A percentile compares a stretch with the other conserved stretches of the same genome.
Conservation (phyloP, 2,888 invertebrate species). For the Pecten maximus region DNA sequence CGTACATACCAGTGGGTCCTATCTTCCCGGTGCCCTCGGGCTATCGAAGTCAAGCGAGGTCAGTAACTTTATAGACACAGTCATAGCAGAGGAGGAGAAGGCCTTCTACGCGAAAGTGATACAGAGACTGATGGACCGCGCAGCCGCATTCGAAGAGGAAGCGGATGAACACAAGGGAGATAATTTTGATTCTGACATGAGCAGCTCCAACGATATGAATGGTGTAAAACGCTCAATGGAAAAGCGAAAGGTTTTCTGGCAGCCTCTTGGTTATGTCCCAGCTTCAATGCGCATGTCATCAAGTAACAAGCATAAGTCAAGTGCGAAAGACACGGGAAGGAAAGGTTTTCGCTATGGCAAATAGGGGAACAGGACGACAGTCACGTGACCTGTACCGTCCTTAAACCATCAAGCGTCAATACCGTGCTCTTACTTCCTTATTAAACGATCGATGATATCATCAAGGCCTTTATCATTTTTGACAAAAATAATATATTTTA, state of each 20-base stretch:
- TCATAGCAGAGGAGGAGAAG: not conserved
- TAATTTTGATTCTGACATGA: not conserved
- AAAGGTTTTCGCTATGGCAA: slow-evolving; percentile 13
- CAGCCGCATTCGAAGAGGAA: slow-evolving; percentile 28
- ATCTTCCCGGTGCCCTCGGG: not conserved
- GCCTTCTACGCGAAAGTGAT: slow-evolving; percentile 25
- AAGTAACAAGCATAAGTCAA: not conserved
- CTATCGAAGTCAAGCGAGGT: not conserved
- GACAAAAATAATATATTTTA: not conserved
- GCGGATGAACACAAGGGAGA: not conserved
- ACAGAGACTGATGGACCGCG: slow-evolving; percentile 21
- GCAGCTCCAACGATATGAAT: not conserved
- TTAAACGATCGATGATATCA: not conserved
- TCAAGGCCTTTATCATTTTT: slow-evolving; percentile 4
- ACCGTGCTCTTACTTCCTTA: not conserved
- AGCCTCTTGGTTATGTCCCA: slow-evolving; percentile 59
- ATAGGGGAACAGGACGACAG: not conserved
- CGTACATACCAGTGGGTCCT: not conserved
- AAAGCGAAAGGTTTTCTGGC: slow-evolving; percentile 60
- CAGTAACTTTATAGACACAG: not conserved
- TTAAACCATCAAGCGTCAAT: not conserved
- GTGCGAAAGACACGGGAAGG: not conserved
- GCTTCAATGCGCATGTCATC: slow-evolving; percentile 47
- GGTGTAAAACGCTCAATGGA: not conserved
- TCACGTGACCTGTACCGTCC: not conserved